Conservation (phyloP, 2,888 invertebrate species). For the Nomada goodeniana region DNA sequence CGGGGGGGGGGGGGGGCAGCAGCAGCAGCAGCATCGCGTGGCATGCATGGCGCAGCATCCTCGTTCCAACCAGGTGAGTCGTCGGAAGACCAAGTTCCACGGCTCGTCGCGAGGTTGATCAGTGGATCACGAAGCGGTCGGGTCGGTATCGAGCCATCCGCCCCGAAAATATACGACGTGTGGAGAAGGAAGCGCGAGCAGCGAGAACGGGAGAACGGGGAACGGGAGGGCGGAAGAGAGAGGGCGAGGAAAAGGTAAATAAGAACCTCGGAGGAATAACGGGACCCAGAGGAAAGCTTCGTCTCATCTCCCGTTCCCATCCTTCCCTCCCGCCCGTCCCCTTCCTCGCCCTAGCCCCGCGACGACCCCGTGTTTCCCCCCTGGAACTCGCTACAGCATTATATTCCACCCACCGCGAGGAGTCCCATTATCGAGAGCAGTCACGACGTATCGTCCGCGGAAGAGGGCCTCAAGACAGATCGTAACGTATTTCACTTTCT, state of each 20-base stretch:
- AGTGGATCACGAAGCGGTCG: slow-evolving; percentile 64
- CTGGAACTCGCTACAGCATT: slow-evolving; percentile 63
- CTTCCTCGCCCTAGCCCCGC: neutral
- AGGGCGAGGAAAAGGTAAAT: slow-evolving; percentile 76
- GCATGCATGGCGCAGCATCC: slow-evolving; percentile 27
- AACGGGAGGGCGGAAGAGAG: slow-evolving; percentile 45
- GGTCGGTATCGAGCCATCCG: slow-evolving; percentile 55
- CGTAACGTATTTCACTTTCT: slow-evolving; percentile 81
- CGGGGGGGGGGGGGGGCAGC: neutral
- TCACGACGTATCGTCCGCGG: slow-evolving; percentile 77
- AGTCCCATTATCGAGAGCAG: slow-evolving; percentile 80
- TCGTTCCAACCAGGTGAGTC: slow-evolving; percentile 15
- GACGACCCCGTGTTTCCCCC: slow-evolving; percentile 42
- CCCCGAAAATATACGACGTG: slow-evolving; percentile 70
- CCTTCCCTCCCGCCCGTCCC: slow-evolving; percentile 9
- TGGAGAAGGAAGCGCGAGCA: slow-evolving; percentile 56
- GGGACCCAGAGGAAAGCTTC: slow-evolving; percentile 68
- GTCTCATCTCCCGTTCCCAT: slow-evolving; percentile 61
- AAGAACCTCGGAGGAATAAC: slow-evolving; percentile 73
- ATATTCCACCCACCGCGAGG: slow-evolving; percentile 76
- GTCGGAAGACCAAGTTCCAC: slow-evolving; percentile 31
- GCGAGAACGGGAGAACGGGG: slow-evolving; percentile 23
- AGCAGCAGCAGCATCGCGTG: neutral
- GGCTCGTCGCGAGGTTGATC: slow-evolving; percentile 57
- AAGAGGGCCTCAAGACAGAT: slow-evolving; percentile 72